Evolutionary conservation across 2,797 vertebrate genomes (phyloP), one percentile per base, ranked within the genome.

Genomic region (Enteromius mattozi): DNA sequence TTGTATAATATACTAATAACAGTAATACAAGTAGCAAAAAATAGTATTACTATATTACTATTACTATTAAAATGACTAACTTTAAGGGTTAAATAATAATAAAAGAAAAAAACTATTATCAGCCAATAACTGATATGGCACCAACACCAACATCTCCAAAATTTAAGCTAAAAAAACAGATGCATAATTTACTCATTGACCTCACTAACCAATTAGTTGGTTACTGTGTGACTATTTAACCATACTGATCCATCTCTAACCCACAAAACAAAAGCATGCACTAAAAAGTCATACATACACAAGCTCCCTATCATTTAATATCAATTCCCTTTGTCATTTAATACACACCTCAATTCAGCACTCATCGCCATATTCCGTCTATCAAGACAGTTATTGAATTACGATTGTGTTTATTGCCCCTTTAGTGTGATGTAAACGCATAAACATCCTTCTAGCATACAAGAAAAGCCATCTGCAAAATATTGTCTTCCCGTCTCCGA

Each of bases 401-500:
- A 97, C 96, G 95, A 95, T 95, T 94, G 95, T 96, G 96, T 98
- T 97, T 97, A 97, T 98, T 96, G 96, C 96, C 96, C 95, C 96
- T 96, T 96, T 96, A 97, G 96, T 95, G 96, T 90, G 96, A 95
- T 98, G 97, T 98, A 97, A 98, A 98, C 95, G 97, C 97, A 97
- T 98, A 98, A 99, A 98, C 96, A 97, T 95, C 96, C 96, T 96
- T 96, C 95, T 95, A 91, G 95, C 95, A 94, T 96, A 98, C 97
- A 98, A 97, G 97, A 94, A 95, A 96, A 97, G 96, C 96, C 96
- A 96, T 98, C 97, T 97, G 96, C 96, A 96, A 97, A 98, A 99
- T 98, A 98, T 97, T 97, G 97, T 99, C 97, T 98, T 97, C 96
- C 51, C 78, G 37, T 96, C 96, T 94, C 90, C 94, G 97, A 96